A percentile compares a stretch with the other conserved stretches of the same genome.
These are phyloP conservation scores for Drosophila sp. DNA, from an alignment of 1,140 invertebrate species.

Conservation along the genomic window DNA sequence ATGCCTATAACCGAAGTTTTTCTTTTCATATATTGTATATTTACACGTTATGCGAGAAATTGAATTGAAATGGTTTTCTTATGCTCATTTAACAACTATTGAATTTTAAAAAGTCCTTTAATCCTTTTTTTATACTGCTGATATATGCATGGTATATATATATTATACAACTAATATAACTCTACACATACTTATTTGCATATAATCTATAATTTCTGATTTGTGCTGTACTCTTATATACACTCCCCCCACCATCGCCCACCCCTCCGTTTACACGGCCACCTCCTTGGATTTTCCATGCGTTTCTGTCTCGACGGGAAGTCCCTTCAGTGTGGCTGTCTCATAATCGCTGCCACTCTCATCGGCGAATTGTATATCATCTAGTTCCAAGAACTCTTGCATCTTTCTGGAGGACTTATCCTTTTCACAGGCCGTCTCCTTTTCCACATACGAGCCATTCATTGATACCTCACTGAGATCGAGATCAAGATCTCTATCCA, in stretches of 20 bases:
- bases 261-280: conserved; percentile 36
- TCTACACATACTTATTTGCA: conserved; percentile 2
- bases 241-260: conserved; percentile 21
- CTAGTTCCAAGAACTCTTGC: conserved; percentile 80
- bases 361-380: conserved; percentile 85
- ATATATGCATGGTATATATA: background rate
- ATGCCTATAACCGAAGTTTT: background rate
- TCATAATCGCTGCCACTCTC: conserved; percentile 81
- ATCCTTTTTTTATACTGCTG: background rate
- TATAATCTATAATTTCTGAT: conserved; percentile 13
- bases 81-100: conserved; percentile 6
- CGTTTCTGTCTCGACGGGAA: conserved; percentile 14
- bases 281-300: conserved; percentile 51
- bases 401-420: conserved; percentile 81
- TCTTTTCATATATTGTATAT: background rate
- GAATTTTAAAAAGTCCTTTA: background rate
- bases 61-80: background rate
- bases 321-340: conserved; percentile 58
- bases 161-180: conserved; percentile 9
- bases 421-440: conserved; percentile 84
- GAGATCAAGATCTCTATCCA: conserved; percentile 41
- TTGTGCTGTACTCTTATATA: conserved; percentile 48
- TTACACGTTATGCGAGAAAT: background rate
- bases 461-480: conserved; percentile 61
- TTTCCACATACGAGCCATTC: conserved; percentile 82